A percentile compares a stretch with the other conserved stretches of the same genome.
phyloP scores from a whole-genome alignment of 2,888 invertebrate genomes.

The Stenotaenia linearis region DNA sequence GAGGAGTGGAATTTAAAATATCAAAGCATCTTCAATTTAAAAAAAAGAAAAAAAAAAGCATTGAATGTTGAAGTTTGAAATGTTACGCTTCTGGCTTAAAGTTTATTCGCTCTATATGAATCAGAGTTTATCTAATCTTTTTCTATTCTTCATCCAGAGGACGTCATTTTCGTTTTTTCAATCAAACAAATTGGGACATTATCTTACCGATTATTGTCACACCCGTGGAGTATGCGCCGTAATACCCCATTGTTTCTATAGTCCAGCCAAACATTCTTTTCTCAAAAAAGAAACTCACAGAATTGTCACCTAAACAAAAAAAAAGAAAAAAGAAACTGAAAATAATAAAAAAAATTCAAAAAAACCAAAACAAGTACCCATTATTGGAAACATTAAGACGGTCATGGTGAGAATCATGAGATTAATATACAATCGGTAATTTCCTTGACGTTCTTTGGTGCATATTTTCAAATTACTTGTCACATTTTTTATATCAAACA shows the following conservation, averaged over 20 bases:
- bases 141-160: too few species aligned
- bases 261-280: neutral
- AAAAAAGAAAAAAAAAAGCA: too few species aligned
- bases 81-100: too few species aligned
- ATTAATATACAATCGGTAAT: neutral
- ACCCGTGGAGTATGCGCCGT: neutral
- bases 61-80: too few species aligned
- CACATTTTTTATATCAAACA: conserved; percentile 11
- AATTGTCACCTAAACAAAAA: neutral
- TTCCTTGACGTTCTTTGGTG: neutral
- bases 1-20: too few species aligned
- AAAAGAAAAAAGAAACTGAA: neutral
- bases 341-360: neutral
- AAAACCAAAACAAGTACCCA: conserved; percentile 2
- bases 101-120: too few species aligned
- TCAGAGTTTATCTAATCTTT: too few species aligned
- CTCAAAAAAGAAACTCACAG: neutral
- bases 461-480: neutral
- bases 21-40: too few species aligned
- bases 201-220: neutral
- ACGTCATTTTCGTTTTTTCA: too few species aligned
- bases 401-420: neutral
- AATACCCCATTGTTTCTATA: neutral
- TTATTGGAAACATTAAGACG: neutral
- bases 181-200: too few species aligned